Conservation (phyloP, 2,113 vertebrate genomes). For the Stomatorhinus ivindoensis region DNA sequence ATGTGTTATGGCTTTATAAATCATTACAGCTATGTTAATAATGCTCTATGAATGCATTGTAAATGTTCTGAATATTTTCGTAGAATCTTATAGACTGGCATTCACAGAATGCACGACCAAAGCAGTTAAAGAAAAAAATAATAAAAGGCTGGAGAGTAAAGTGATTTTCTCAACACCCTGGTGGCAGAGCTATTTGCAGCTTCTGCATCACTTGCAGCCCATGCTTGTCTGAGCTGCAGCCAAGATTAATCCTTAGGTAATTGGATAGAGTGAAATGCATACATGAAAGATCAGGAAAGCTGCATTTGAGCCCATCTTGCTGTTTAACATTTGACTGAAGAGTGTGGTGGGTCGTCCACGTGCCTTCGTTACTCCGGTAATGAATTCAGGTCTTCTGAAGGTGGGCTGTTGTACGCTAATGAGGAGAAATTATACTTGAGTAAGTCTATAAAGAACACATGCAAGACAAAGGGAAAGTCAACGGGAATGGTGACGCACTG, state of each 20-base stretch:
- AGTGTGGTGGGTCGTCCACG: neutral
- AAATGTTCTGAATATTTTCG: neutral
- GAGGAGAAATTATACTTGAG: constrained; percentile 4
- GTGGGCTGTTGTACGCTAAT: neutral
- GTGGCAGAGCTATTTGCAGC: neutral
- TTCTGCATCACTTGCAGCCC: neutral
- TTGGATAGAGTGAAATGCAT: neutral
- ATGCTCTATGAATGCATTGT: neutral
- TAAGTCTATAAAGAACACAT: neutral
- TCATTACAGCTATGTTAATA: neutral
- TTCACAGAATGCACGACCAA: neutral
- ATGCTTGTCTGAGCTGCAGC: constrained; percentile 15
- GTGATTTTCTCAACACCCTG: neutral
- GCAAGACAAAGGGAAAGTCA: neutral
- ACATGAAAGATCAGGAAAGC: neutral
- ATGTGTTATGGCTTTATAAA: neutral
- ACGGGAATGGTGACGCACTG: too few relatives aligned
- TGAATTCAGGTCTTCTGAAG: constrained; percentile 3
- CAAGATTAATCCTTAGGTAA: constrained; percentile 11
- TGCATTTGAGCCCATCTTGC: neutral
- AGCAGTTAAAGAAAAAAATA: neutral
- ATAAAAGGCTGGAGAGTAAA: neutral
- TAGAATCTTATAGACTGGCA: neutral
- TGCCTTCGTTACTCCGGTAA: neutral
- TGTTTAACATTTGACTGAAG: constrained; percentile 1